Base-by-base conservation (phyloP, 2,888 invertebrate genomes). In the Dysmachus trigonus region DNA sequence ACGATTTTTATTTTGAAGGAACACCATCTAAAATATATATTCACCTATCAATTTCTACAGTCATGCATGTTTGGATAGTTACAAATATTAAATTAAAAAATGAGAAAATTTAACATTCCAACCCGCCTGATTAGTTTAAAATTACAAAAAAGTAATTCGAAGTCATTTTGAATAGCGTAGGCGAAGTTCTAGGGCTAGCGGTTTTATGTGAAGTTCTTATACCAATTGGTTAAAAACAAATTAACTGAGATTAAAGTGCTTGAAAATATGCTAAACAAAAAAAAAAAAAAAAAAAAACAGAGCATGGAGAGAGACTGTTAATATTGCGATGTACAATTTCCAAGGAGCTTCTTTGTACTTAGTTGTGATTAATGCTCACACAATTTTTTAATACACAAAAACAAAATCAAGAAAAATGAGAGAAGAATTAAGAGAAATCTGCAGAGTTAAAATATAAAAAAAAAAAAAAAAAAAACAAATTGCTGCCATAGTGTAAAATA, bases 271-370 rank as follows among this genome's bases (percentile, higher is more conserved):
- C 62, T 10, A 30, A 71, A 72, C 30, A 79, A 38, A 35, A 27
- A 73, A 3, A 33, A 30, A 8, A 73, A 8, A 4, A 13, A 72
- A 31, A 1, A 72, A 72, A 27, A 22, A 72, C 10, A 73, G 15
- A 27, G 33, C 27, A 51, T 86, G 83, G 53, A 86, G 83, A 62
- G 27, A 82, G 86, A 86, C 82, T 82, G 86, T 86, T 81, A 81
- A 73, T 74, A 84, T 74, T 86, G 83, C 86, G 71, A 86, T 86
- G 86, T 86, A 86, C 86, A 86, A 86, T 86, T 86, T 84, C 74
- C 74, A 76, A 74, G 22, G 85, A 85, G 85, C 85, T 85, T 85
- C 74, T 85, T 85, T 72, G 47, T 53, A 82, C 41, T 81, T 82
- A 72, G 47, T 82, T 86, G 81, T 82, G 86, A 86, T 86, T 74